Percentiles rank a stretch among this genome's conserved stretches.
phyloP scores from a whole-genome alignment of 1,140 invertebrate genomes.

The Apocrypta bakeri region DNA sequence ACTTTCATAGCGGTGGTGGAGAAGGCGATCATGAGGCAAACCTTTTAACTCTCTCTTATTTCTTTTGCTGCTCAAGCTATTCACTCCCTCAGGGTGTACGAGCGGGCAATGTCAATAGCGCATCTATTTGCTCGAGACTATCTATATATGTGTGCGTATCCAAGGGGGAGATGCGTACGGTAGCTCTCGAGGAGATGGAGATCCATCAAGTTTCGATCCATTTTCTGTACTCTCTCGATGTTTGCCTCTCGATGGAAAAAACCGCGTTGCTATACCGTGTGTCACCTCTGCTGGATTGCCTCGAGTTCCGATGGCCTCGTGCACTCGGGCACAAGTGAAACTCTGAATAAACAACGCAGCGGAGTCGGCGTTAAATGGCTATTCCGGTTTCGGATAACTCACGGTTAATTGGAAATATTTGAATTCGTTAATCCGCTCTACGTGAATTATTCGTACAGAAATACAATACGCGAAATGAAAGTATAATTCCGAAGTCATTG shows the following conservation, averaged over 20 bases:
- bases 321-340: background rate
- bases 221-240: background rate
- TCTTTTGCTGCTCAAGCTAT: background rate
- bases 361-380: background rate
- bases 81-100: background rate
- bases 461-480: no score
- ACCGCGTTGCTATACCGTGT: background rate
- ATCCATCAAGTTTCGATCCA: background rate
- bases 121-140: background rate
- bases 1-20: background rate
- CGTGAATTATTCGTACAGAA: no score
- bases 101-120: constrained; percentile 8
- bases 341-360: background rate
- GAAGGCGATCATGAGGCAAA: constrained; percentile 3
- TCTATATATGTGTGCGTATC: background rate
- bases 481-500: no score
- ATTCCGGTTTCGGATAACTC: background rate
- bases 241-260: background rate
- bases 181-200: background rate
- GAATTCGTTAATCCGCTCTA: background rate
- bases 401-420: background rate
- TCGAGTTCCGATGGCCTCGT: background rate
- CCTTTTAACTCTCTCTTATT: constrained; percentile 1
- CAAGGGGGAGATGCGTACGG: background rate
- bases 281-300: background rate